Conservation (phyloP, 2,113 vertebrate species). For the Turdus rufiventris region DNA sequence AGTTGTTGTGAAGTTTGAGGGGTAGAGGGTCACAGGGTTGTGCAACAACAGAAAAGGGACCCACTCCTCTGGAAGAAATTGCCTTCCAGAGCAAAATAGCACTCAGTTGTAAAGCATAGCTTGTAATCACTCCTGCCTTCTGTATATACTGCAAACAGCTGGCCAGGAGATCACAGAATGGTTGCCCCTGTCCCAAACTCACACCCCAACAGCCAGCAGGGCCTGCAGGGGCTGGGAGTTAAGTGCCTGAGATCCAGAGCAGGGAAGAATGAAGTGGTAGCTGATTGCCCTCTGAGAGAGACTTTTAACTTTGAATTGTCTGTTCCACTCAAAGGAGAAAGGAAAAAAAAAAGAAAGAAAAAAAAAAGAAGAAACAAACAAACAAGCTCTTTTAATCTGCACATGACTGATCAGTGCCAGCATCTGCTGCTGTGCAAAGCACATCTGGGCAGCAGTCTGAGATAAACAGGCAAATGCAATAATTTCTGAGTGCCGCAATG, state of each 20-base stretch:
- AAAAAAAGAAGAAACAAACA: not conserved
- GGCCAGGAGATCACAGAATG: not conserved
- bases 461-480: constrained; percentile 49
- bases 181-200: not conserved
- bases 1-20: not conserved
- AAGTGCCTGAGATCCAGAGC: not conserved
- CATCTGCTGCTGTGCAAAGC: constrained; percentile 38
- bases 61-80: not conserved
- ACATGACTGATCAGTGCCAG: constrained; percentile 8
- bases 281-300: not conserved
- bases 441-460: constrained; percentile 58
- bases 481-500: not conserved
- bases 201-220: not conserved
- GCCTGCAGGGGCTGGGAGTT: not conserved
- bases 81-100: not conserved
- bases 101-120: not conserved
- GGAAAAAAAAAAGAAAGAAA: too few species aligned
- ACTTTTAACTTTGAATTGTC: not conserved
- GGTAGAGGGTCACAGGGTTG: not conserved
- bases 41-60: not conserved
- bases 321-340: not conserved
- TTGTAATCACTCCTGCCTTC: not conserved
- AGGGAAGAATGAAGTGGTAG: not conserved
- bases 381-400: constrained; percentile 30
- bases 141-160: not conserved